Percentiles rank a stretch among this genome's conserved stretches.
Conservation (phyloP, 2,888 invertebrate species). For the Autographa pulchrina region DNA sequence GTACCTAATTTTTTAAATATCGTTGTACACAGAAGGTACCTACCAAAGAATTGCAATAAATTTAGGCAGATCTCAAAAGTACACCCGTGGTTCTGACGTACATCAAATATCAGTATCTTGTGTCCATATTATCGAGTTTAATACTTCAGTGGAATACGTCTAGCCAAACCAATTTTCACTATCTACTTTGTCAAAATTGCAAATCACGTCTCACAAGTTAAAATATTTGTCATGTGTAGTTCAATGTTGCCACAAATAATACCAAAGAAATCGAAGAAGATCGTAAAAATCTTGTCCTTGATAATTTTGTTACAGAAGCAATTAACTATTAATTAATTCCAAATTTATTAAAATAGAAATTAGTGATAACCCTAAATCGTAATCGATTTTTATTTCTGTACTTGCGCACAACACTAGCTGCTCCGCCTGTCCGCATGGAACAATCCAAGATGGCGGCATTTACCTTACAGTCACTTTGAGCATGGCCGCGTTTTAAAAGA, state of each 20-base stretch:
- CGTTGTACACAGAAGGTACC: too few species aligned
- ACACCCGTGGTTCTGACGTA: too few species aligned
- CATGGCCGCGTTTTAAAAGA: slow-evolving; percentile 80
- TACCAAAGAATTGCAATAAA: too few species aligned
- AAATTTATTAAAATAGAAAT: too few species aligned
- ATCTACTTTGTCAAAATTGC: background rate
- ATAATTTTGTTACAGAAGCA: too few species aligned
- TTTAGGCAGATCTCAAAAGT: too few species aligned
- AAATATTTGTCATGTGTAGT: background rate
- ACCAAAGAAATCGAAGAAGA: background rate
- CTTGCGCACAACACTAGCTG: slow-evolving; percentile 85
- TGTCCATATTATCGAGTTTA: too few species aligned
- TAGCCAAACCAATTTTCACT: background rate
- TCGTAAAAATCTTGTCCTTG: too few species aligned
- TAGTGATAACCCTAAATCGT: slow-evolving; percentile 5
- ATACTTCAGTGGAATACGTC: too few species aligned
- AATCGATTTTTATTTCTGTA: slow-evolving; percentile 75
- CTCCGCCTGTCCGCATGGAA: slow-evolving; percentile 80
- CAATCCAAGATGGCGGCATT: slow-evolving; percentile 86
- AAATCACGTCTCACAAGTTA: background rate
- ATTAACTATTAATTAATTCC: background rate
- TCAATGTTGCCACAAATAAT: background rate
- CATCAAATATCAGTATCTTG: too few species aligned
- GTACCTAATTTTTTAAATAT: too few species aligned
- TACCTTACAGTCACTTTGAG: slow-evolving; percentile 83